A percentile compares a stretch with the other conserved stretches of the same genome.
These are phyloP conservation scores for Xestia rhomboidea DNA, from an alignment of 2,888 invertebrate genomes.

Conservation along the genomic window DNA sequence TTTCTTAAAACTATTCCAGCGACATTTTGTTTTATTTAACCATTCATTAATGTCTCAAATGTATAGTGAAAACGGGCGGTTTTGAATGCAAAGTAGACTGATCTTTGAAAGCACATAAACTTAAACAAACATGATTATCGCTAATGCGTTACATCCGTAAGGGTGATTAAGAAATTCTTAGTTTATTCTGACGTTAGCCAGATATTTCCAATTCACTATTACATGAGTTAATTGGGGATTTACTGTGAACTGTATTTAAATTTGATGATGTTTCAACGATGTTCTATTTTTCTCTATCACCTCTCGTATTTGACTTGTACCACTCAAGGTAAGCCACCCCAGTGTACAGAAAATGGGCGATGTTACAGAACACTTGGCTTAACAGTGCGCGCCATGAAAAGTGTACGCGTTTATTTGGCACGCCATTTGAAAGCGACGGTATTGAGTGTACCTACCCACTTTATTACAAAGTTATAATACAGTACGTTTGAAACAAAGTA, in stretches of 20 bases:
- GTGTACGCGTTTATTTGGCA: conserved; percentile 58
- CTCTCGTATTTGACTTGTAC: neutral
- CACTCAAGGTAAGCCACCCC: conserved; percentile 38
- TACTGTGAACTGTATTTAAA: too few species aligned
- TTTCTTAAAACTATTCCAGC: too few species aligned
- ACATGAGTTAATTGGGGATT: neutral
- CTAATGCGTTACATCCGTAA: neutral
- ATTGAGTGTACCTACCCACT: conserved; percentile 16
- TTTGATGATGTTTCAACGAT: too few species aligned
- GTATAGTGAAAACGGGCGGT: neutral
- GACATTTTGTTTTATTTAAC: too few species aligned
- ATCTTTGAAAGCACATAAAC: neutral
- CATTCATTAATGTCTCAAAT: too few species aligned
- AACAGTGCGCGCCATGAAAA: conserved; percentile 50
- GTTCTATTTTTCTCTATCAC: too few species aligned
- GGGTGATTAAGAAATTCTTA: neutral
- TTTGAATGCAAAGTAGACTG: neutral
- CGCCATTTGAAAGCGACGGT: conserved; percentile 38
- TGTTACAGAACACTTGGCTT: conserved; percentile 55
- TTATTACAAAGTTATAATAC: conserved; percentile 37
- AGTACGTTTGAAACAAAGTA: conserved; percentile 19
- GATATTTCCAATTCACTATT: neutral
- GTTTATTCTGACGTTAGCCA: neutral
- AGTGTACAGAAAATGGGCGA: conserved; percentile 47
- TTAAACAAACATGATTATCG: neutral